A percentile compares a stretch with the other conserved stretches of the same genome.
Conservation (phyloP, 2,888 invertebrate species). For the Aleiodes leptofemur region DNA sequence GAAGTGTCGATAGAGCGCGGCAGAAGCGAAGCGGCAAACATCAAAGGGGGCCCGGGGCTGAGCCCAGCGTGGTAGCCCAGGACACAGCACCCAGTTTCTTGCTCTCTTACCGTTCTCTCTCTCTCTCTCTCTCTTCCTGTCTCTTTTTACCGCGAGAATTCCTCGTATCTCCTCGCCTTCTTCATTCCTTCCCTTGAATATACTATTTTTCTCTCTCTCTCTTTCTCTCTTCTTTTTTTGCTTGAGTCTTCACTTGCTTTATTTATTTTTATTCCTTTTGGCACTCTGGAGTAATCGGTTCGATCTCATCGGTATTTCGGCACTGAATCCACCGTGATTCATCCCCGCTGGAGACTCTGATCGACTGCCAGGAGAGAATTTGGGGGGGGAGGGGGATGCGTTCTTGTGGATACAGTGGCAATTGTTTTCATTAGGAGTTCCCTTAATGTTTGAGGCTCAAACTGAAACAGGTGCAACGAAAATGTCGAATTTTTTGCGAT, state of each 20-base stretch:
- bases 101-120: constrained; percentile 51
- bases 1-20: constrained; percentile 75
- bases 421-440: no score
- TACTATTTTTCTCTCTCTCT: constrained; percentile 43
- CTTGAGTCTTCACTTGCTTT: constrained; percentile 31
- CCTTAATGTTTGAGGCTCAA: no score
- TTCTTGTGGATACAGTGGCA: constrained; percentile 38
- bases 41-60: constrained; percentile 72
- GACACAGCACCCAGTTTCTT: constrained; percentile 59
- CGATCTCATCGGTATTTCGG: constrained; percentile 38
- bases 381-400: background rate
- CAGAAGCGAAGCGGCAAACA: constrained; percentile 75
- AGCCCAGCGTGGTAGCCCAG: constrained; percentile 57
- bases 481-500: no score
- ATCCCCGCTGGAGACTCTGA: background rate
- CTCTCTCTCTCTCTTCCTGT: constrained; percentile 51
- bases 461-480: no score
- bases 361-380: constrained; percentile 11
- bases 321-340: constrained; percentile 13
- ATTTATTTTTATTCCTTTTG: constrained; percentile 14
- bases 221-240: constrained; percentile 52
- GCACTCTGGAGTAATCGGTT: constrained; percentile 29
- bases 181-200: constrained; percentile 24
- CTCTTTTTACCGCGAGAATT: constrained; percentile 49
- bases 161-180: constrained; percentile 44